These are phyloP conservation scores for Calypte anna DNA, from an alignment of 2,113 vertebrate species.

Conservation along the genomic window DNA sequence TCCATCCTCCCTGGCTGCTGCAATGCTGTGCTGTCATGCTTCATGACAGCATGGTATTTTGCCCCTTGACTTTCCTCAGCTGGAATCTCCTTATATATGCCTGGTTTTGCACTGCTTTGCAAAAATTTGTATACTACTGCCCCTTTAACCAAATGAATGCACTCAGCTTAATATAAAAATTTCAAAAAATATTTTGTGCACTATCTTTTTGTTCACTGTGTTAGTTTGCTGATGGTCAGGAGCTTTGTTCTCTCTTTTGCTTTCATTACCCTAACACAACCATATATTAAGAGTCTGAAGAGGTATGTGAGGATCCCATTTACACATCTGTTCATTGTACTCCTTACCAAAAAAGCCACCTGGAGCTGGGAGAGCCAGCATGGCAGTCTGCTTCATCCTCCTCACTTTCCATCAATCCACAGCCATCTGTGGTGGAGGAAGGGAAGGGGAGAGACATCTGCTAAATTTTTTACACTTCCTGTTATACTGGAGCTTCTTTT, in stretches of 20 bases:
- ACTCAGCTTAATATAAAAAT: neutral
- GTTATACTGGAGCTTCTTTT: neutral
- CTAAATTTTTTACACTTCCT: neutral
- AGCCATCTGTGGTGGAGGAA: neutral
- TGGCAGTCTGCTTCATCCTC: neutral
- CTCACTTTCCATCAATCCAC: neutral
- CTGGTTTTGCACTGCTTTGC: neutral
- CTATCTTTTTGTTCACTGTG: neutral
- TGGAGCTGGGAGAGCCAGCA: neutral
- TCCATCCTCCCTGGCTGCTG: neutral
- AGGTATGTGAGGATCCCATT: neutral
- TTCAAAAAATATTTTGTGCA: neutral
- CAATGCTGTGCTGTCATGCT: fast-evolving
- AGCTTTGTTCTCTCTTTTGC: neutral
- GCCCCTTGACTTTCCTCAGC: neutral
- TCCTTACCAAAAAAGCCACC: neutral
- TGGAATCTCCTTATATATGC: neutral
- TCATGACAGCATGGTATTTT: neutral
- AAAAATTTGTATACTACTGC: neutral
- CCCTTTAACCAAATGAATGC: neutral
- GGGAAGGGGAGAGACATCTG: neutral
- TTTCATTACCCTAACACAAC: neutral
- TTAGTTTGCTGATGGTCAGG: neutral
- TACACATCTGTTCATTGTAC: neutral
- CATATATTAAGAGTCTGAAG: neutral